These are phyloP conservation scores for Dysmachus trigonus DNA, from an alignment of 2,888 invertebrate genomes.

Conservation along the genomic window DNA sequence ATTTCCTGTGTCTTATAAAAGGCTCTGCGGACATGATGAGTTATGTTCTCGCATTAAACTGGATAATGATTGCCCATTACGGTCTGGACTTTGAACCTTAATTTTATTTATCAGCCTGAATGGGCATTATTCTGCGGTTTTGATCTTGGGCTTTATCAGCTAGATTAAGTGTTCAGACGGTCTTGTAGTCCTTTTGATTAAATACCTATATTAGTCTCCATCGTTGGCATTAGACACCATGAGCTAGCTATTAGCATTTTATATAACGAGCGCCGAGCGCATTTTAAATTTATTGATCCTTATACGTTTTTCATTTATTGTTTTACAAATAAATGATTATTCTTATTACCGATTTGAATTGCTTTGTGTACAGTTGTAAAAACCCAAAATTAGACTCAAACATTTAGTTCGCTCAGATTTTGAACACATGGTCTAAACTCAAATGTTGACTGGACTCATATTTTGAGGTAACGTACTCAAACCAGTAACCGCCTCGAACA, in stretches of 20 bases:
- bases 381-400: too few species aligned
- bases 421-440: too few species aligned
- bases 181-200: conserved; percentile 12
- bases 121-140: conserved; percentile 19
- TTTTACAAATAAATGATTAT: background rate
- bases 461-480: too few species aligned
- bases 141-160: conserved; percentile 32
- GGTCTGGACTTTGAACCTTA: conserved; percentile 42
- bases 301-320: background rate
- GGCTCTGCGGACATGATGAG: conserved; percentile 41
- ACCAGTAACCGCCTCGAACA: too few species aligned
- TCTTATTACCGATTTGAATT: too few species aligned
- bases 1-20: conserved; percentile 42
- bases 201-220: background rate
- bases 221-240: background rate
- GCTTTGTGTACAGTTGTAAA: too few species aligned
- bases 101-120: conserved; percentile 38
- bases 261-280: background rate
- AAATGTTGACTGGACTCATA: too few species aligned
- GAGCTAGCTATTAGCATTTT: background rate
- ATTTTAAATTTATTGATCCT: background rate
- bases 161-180: conserved; percentile 27
- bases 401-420: too few species aligned
- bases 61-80: conserved; percentile 48
- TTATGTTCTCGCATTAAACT: conserved; percentile 47